Evolutionary conservation across 2,888 invertebrate species (phyloP), one percentile per base, ranked within the genome.

Genomic region (Leptarthrus brevirostris): DNA sequence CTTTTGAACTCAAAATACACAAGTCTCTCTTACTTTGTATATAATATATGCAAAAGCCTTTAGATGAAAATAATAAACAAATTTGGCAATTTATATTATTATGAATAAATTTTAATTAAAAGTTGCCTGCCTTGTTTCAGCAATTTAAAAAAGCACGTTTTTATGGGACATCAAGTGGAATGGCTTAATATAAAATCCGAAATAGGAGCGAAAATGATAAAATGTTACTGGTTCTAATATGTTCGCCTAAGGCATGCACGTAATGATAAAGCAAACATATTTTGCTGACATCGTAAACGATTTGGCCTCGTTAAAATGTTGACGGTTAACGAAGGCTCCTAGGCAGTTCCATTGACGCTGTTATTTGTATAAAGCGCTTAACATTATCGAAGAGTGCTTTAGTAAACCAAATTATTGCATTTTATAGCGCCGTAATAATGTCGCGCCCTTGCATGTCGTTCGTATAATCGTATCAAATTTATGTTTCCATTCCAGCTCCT

Each of bases 371-470:
- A 71, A 74, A 72, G 53, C 36, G 54, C 61, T 66, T 66, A 52
- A 52, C 47, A 44, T 66, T 72, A 74, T 74, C 64, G 54, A 54
- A 49, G 52, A 72, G 66, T 66, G 53, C 66, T 74, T 74, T 56
- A 66, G 61, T 44, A 12, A 74, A 66, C 72, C 66, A 72, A 72
- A 72, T 54, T 54, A 58, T 66, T 72, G 66, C 74, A 71, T 53
- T 74, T 72, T 64, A 74, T 64, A 53, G 71, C 24, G 8, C n/a
- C 26, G 47, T 66, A 66, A 66, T 34, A 47, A 47, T 47, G 24
- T 44, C 47, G 14, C 47, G n/a, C 47, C 5, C 47, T n/a, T n/a
- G 6, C 14, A 47, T 40, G 26, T 30, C 18, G 22, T 47, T 47
- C n/a, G n/a, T 47, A 47, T n/a, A 47, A 47, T 30, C 20, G n/a